Conservation (phyloP, 2,113 vertebrate genomes). For the Burhinus bistriatus region DNA sequence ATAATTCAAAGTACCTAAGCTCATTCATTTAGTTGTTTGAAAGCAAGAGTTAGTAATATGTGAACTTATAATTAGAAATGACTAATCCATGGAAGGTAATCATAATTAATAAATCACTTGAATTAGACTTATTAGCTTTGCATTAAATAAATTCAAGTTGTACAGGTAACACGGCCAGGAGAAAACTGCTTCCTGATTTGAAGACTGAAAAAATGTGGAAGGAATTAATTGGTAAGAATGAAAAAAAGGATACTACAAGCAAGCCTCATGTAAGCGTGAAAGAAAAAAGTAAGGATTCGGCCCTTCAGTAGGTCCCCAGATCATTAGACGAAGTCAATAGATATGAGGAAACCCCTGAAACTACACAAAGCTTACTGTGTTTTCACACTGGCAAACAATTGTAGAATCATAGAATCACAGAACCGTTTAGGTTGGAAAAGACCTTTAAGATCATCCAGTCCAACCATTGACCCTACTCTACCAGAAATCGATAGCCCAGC, state of each 20-base stretch:
- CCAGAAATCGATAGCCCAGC: no score
- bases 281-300: background rate
- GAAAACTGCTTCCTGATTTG: background rate
- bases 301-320: background rate
- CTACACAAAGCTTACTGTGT: background rate
- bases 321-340: background rate
- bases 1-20: background rate
- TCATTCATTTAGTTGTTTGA: background rate
- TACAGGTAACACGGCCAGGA: accelerated
- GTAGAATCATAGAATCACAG: no score
- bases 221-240: background rate
- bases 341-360: background rate
- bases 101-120: background rate
- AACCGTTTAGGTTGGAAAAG: no score
- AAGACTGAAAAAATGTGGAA: background rate
- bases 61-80: background rate
- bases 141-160: background rate
- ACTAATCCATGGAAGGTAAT: background rate
- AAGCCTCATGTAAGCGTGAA: background rate
- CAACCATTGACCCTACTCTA: no score
- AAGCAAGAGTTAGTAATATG: background rate
- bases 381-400: background rate
- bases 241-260: background rate
- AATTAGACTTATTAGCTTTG: background rate
- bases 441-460: no score